phyloP scores from a whole-genome alignment of 2,797 vertebrate species.

The Oreochromis mossambicus region DNA sequence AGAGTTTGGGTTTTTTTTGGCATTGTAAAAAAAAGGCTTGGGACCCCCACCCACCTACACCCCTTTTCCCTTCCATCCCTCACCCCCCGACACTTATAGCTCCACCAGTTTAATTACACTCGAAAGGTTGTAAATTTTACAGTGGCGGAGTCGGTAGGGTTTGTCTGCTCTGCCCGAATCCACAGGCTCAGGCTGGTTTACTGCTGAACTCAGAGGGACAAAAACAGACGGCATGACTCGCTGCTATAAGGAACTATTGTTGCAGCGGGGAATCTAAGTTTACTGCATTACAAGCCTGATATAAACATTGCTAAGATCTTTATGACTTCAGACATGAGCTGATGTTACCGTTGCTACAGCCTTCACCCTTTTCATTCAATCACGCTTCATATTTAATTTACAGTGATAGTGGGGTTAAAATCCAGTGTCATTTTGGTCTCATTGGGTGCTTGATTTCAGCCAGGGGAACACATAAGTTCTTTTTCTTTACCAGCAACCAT shows the following conservation, averaged over 20 bases:
- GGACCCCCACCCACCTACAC: not conserved
- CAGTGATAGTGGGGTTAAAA: not conserved
- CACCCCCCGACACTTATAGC: conserved; percentile 34
- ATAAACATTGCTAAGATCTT: not conserved
- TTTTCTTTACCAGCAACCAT: not conserved
- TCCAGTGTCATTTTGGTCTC: not conserved
- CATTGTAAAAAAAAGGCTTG: not conserved
- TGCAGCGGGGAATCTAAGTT: not conserved
- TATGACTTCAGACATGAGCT: not conserved
- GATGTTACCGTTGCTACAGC: not conserved
- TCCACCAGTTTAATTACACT: conserved; percentile 61
- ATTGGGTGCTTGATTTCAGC: not conserved
- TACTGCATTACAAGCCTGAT: not conserved
- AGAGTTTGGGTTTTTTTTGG: not conserved
- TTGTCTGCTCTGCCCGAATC: conserved; percentile 50
- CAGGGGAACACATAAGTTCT: not conserved
- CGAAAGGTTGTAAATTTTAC: conserved; percentile 64
- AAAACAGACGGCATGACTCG: not conserved
- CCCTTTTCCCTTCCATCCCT: not conserved
- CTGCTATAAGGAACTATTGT: not conserved
- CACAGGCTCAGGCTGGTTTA: conserved; percentile 32
- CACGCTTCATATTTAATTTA: not conserved
- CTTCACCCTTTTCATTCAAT: not conserved
- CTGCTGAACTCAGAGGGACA: conserved; percentile 13
- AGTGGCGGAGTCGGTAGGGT: conserved; percentile 53